phyloP scores from a whole-genome alignment of 2,888 invertebrate genomes.

The Drosophila monieri region DNA sequence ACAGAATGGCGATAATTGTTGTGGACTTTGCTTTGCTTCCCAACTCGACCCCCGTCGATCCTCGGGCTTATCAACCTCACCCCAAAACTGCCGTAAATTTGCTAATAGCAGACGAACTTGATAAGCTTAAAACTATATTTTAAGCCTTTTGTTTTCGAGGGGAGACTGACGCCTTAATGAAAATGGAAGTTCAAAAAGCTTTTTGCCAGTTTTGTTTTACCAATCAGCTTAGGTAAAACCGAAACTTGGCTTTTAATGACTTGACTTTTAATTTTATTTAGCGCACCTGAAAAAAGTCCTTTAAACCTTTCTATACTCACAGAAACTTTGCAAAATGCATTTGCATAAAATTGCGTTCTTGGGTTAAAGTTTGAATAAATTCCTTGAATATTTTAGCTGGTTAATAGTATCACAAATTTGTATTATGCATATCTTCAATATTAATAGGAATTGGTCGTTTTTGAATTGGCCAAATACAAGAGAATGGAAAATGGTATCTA shows the following conservation, averaged over 20 bases:
- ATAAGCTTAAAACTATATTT: slow-evolving; percentile 42
- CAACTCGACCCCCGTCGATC: background rate
- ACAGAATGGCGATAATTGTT: slow-evolving; percentile 22
- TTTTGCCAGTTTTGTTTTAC: slow-evolving; percentile 42
- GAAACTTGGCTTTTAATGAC: slow-evolving; percentile 65
- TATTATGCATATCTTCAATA: no score
- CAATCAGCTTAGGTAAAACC: slow-evolving; percentile 40
- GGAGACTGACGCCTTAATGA: slow-evolving; percentile 41
- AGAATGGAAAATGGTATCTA: background rate
- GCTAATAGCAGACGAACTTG: slow-evolving; percentile 40
- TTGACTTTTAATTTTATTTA: slow-evolving; percentile 71
- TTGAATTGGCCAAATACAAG: no score
- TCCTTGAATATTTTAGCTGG: background rate
- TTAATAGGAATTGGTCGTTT: no score
- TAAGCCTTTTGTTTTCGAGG: slow-evolving; percentile 30
- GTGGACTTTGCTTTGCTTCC: slow-evolving; percentile 17
- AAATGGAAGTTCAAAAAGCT: slow-evolving; percentile 48
- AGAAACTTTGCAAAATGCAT: slow-evolving; percentile 51
- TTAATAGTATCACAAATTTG: no score
- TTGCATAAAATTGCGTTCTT: slow-evolving; percentile 50
- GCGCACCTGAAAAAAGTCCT: slow-evolving; percentile 59
- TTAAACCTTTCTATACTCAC: slow-evolving; percentile 26
- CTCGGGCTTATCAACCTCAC: slow-evolving; percentile 9
- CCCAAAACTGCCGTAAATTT: slow-evolving; percentile 7
- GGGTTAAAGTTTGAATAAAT: slow-evolving; percentile 46